Evolutionary conservation across 2,888 invertebrate species (phyloP), one percentile per base, ranked within the genome.

Genomic region (Drosophila dives): DNA sequence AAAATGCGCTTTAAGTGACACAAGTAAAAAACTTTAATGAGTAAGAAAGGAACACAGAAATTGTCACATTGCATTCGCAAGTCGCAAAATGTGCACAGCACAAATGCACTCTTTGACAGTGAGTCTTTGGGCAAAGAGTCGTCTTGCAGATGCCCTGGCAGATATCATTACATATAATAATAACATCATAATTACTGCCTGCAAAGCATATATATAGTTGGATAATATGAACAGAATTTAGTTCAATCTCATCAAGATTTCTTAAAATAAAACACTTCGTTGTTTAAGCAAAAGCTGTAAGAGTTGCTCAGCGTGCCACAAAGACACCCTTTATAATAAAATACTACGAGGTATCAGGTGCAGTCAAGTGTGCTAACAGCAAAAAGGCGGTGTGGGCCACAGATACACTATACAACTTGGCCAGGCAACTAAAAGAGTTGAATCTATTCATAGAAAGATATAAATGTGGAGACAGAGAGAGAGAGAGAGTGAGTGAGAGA

Each of bases 61-160:
- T 86, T 83, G 89, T 89, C 89, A 89, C 88, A 86, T 69, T 68
- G 74, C 64, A 76, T 66, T 50, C 33, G 58, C 55, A 49, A 20
- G 55, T 29, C 38, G 51, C 42, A 15, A 40, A 2, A 26, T 17
- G 26, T 17, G 26, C 48, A 40, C 34, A 42, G 15, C 65, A 26
- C 65, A 63, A 64, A 72, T 38, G 36, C 55, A 64, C 34, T 49
- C 71, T 63, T 34, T 23, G 45, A 49, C 48, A 48, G 23, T 26
- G 65, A 50, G 5, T 20, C 6, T 29, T 59, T 48, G 26, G 0
- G 1, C 11, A 3, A 10, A 11, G 26, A 8, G 3, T 59, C 20
- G 23, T 6, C 56, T 29, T n/a, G 32, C 1, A 51, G 15, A 64
- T 75, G 34, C 65, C 40, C 72, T 63, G 40, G 6, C 12, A 11